Evolutionary conservation across 2,113 vertebrate species (phyloP).

Genomic region (Ciconia maguari): DNA sequence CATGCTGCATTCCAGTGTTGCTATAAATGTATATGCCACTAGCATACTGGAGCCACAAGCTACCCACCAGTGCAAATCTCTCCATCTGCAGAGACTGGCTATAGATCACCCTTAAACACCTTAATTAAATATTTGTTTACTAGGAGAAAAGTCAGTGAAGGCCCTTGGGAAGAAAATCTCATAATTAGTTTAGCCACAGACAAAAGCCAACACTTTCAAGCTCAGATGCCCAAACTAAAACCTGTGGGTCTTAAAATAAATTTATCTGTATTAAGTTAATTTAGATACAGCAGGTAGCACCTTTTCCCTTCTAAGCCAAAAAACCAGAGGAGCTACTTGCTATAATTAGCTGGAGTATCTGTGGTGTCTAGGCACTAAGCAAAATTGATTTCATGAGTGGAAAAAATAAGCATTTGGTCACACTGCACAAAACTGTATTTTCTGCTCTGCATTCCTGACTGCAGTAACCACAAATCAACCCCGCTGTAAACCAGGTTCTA

Average conservation of each 20-base stretch:
- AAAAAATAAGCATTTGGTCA: slow-evolving; percentile 21
- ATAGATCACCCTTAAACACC: background rate
- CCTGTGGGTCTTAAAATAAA: background rate
- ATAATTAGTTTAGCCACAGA: background rate
- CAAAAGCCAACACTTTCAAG: background rate
- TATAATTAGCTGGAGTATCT: slow-evolving; percentile 18
- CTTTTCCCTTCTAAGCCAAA: background rate
- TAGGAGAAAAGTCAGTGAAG: slow-evolving; percentile 4
- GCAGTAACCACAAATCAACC: background rate
- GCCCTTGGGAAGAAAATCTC: background rate
- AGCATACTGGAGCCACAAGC: background rate
- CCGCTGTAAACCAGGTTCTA: background rate
- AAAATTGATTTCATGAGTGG: background rate
- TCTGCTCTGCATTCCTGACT: background rate
- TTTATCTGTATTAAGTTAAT: background rate
- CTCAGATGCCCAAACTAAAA: background rate
- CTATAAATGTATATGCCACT: slow-evolving; percentile 24
- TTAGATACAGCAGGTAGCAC: background rate
- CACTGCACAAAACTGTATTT: background rate
- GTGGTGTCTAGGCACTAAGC: background rate
- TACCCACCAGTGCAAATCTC: slow-evolving; percentile 11
- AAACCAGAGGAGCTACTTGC: background rate
- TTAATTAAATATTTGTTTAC: background rate
- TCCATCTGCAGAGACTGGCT: background rate
- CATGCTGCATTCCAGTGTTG: slow-evolving; percentile 37